These are phyloP conservation scores for Tichodroma muraria DNA, from an alignment of 2,113 vertebrate genomes.

Conservation along the genomic window DNA sequence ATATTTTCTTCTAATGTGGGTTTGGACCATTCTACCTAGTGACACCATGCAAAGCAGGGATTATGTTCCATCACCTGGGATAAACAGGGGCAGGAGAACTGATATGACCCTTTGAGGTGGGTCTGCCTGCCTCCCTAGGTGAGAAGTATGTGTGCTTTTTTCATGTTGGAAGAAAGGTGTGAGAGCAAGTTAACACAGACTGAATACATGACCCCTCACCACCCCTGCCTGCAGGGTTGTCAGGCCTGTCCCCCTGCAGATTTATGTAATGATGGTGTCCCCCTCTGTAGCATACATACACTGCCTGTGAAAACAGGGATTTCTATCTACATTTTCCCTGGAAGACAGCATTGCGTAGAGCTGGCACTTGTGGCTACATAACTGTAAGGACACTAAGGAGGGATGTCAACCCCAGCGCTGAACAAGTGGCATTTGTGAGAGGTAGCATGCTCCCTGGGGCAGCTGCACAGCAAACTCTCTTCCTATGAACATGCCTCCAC, in stretches of 20 bases:
- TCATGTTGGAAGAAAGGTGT: not conserved
- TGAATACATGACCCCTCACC: not conserved
- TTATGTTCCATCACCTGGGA: not conserved
- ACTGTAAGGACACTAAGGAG: not conserved
- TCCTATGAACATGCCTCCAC: rapidly evolving
- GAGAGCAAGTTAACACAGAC: not conserved
- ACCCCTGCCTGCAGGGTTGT: not conserved
- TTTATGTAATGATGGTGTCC: not conserved
- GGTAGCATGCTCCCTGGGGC: not conserved
- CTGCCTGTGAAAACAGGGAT: not conserved
- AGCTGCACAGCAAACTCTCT: not conserved
- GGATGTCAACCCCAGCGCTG: not conserved
- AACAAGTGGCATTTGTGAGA: not conserved
- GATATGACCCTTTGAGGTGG: not conserved
- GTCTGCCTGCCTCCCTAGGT: too few relatives aligned
- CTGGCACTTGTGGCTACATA: not conserved
- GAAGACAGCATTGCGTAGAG: not conserved
- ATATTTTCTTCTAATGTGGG: not conserved
- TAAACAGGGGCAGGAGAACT: not conserved
- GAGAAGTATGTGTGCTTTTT: not conserved
- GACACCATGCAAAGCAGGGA: not conserved
- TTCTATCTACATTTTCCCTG: not conserved
- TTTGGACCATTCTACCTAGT: not conserved
- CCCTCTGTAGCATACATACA: not conserved
- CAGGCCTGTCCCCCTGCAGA: not conserved